These are phyloP conservation scores for Myotis lucifugus DNA, from an alignment of 2,113 vertebrate genomes.

Conservation along the genomic window DNA sequence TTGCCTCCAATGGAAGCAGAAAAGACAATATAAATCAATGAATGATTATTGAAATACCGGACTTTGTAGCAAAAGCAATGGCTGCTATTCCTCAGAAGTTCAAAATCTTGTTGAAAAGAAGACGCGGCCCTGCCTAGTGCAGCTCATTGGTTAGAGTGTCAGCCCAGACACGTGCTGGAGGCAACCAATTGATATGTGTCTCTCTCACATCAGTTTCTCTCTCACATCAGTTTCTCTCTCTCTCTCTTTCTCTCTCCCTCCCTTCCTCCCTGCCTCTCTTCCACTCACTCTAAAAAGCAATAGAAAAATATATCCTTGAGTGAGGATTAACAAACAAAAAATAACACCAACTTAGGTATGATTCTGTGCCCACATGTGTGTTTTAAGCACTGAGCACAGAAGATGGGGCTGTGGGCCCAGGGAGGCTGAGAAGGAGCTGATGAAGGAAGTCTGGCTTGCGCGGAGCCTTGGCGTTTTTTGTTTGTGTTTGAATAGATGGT, in stretches of 20 bases:
- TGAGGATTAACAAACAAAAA: too few species aligned
- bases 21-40: neutral
- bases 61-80: neutral
- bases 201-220: too few species aligned
- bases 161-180: too few species aligned
- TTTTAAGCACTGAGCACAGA: neutral
- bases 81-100: neutral
- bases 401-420: neutral
- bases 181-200: too few species aligned
- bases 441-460: neutral
- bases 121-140: neutral
- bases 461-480: neutral
- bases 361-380: neutral
- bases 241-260: too few species aligned
- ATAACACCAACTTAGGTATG: too few species aligned
- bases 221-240: too few species aligned
- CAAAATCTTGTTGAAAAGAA: neutral
- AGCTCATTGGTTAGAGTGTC: too few species aligned
- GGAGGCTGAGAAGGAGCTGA: accelerated
- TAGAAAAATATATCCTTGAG: too few species aligned
- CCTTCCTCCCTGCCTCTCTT: too few species aligned
- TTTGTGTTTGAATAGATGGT: neutral
- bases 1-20: neutral
- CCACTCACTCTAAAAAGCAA: too few species aligned
- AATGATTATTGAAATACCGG: neutral